phyloP scores from a whole-genome alignment of 2,797 vertebrate species.

The Loris lydekkerianus region DNA sequence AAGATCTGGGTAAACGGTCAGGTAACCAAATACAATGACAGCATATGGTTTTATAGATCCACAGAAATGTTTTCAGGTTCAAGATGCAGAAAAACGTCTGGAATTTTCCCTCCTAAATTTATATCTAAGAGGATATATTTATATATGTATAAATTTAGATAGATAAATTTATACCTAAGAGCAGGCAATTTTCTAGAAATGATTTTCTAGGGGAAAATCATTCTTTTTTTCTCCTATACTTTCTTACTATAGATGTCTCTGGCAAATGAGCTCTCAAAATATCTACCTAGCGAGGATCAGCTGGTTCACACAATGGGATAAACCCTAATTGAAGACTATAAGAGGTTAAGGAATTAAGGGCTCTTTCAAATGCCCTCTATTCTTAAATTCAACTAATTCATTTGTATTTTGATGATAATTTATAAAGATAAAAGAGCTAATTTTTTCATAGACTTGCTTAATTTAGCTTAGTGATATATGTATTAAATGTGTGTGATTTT shows the following conservation, averaged over 20 bases:
- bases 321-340: not conserved
- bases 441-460: conserved; percentile 20
- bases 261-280: not conserved
- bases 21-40: not conserved
- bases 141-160: too few relatives aligned
- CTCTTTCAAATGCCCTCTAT: not conserved
- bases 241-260: not conserved
- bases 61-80: not conserved
- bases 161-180: not conserved
- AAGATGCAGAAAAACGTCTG: not conserved
- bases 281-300: not conserved
- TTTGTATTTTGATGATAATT: not conserved
- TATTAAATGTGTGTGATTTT: not conserved
- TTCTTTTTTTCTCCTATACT: not conserved
- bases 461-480: not conserved
- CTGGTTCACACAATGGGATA: not conserved
- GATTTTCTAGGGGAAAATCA: not conserved
- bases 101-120: not conserved
- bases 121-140: not conserved
- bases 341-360: not conserved
- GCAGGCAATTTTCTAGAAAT: not conserved
- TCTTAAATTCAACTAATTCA: not conserved
- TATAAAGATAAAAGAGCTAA: not conserved
- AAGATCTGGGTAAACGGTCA: conserved; percentile 14
- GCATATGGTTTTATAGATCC: not conserved